Percentiles rank a stretch among this genome's conserved stretches.
phyloP scores from a whole-genome alignment of 1,140 invertebrate species.

The Dermatophagoides farinae region DNA sequence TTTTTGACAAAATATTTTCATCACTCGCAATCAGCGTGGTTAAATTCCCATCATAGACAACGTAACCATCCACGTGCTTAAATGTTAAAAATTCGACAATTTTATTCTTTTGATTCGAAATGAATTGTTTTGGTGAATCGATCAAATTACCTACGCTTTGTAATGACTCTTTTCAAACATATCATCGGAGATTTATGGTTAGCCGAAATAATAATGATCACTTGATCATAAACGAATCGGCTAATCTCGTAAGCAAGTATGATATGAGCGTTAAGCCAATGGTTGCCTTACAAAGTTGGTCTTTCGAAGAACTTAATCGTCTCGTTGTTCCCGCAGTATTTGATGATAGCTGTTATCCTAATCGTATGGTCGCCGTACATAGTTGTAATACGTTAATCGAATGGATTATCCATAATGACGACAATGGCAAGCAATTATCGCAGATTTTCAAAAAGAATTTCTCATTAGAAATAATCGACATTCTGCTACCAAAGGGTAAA shows the following conservation, averaged over 20 bases:
- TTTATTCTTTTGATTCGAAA: neutral
- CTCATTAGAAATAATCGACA: too few relatives aligned
- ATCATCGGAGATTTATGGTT: neutral
- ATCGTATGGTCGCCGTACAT: neutral
- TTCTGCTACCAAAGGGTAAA: too few relatives aligned
- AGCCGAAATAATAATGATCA: neutral
- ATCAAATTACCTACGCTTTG: neutral
- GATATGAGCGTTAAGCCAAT: neutral
- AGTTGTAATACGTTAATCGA: neutral
- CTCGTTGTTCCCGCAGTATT: neutral
- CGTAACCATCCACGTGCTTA: neutral
- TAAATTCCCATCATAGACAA: neutral
- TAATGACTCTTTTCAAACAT: neutral
- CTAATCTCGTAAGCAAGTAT: neutral
- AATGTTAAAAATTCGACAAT: neutral
- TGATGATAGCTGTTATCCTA: neutral
- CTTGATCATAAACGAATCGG: neutral
- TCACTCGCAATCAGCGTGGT: neutral
- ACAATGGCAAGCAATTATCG: too few relatives aligned
- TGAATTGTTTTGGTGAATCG: slow-evolving; percentile 10
- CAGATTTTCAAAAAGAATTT: too few relatives aligned
- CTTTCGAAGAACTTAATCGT: slow-evolving; percentile 3
- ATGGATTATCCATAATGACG: neutral
- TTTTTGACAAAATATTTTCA: too few relatives aligned
- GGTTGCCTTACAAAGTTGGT: slow-evolving; percentile 3